phyloP scores from a whole-genome alignment of 2,888 invertebrate species.

The Marronus borbonicus region DNA sequence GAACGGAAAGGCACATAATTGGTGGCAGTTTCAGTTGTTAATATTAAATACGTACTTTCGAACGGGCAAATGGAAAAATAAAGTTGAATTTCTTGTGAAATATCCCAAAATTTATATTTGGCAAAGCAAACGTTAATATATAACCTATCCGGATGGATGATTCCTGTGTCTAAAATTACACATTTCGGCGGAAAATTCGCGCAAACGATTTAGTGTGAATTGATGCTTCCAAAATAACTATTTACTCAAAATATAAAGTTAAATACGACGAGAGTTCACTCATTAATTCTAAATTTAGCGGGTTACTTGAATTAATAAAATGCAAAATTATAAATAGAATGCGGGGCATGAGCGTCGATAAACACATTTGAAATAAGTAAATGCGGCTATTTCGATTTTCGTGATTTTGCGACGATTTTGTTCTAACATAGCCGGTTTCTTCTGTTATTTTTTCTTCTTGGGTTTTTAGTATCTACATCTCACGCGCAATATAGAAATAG shows the following conservation, averaged over 20 bases:
- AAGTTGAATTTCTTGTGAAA: no score
- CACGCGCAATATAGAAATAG: not conserved
- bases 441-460: not conserved
- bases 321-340: constrained; percentile 48
- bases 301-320: constrained; percentile 49
- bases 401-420: constrained; percentile 5
- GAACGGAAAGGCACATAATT: no score
- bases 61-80: no score
- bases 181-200: not conserved
- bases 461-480: not conserved
- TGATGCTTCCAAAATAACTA: not conserved
- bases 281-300: constrained; percentile 48
- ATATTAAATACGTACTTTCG: no score
- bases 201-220: not conserved
- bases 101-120: no score
- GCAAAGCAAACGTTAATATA: not conserved
- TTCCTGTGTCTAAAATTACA: not conserved
- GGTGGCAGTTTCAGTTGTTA: no score
- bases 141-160: not conserved
- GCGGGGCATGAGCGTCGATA: not conserved
- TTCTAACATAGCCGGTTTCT: not conserved
- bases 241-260: not conserved
- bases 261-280: constrained; percentile 22
- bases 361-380: constrained; percentile 26
- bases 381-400: not conserved